Evolutionary conservation across 92 coral and sea anemone genomes (phyloP), one percentile per base, ranked within the genome.

Genomic region (Siderastrea siderea): DNA sequence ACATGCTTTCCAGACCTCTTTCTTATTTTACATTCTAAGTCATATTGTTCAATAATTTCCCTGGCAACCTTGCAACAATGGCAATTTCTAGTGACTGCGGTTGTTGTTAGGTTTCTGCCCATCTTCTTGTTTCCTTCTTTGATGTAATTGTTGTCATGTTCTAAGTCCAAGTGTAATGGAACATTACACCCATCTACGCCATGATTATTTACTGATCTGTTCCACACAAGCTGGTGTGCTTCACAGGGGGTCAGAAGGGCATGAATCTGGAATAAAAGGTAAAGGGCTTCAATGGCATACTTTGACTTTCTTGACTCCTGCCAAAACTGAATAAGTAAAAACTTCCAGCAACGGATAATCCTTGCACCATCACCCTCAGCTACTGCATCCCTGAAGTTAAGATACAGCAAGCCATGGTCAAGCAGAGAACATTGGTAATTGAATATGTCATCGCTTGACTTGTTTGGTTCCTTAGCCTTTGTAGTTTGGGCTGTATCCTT

Each of bases 231-330:
- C 78, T 83, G 61, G 81, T 81, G 79, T 49, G 91, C 91, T 68
- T 90, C 89, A 46, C 83, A 75, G 26, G 93, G 95, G 49, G 91
- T 65, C 49, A 85, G 84, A 63, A 93, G 48, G 11, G 95, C 75
- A 1, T 93, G 87, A 26, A 82, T 52, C 60, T 93, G 95, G 17
- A 89, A 81, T 19, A 84, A 60, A 17, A 93, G 81, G 82, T 81
- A 76, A 47, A 89, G 86, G 7, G 93, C 93, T 81, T 93, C 95
- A 7, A 93, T 74, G 5, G 95, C 93, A 89, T 89, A 93, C 79
- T 93, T 93, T 6, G 71, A 76, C 51, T 77, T 87, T 14, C 55
- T 44, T 11, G 48, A 46, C 47, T 68, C 75, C 19, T 44, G 64
- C 58, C 53, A 26, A 69, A 87, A 87, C 5, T 88, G 86, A 26